These are phyloP conservation scores for Crotalus tigris DNA, from an alignment of 2,113 vertebrate genomes.

Conservation along the genomic window DNA sequence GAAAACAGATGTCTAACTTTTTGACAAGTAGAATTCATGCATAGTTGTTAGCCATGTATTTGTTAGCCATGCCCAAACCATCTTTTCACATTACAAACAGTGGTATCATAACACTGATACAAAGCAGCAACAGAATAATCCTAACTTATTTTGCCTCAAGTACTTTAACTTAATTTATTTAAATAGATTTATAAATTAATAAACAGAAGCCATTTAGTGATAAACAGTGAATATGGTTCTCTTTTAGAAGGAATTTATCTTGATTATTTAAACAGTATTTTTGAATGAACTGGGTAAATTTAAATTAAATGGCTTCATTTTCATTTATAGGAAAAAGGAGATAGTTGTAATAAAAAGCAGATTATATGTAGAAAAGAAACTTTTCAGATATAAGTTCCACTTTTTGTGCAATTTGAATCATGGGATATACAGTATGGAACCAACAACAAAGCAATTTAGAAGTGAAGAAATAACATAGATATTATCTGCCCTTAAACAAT, in stretches of 20 bases:
- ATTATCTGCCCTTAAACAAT: neutral
- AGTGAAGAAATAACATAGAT: neutral
- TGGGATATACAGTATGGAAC: neutral
- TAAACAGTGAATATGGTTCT: neutral
- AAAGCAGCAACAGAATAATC: neutral
- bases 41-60: neutral
- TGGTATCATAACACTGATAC: neutral
- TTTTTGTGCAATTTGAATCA: neutral
- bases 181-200: neutral
- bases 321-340: neutral
- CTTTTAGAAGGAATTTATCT: neutral
- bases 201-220: neutral
- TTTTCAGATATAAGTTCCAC: neutral
- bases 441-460: neutral
- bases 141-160: neutral
- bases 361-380: neutral
- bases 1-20: neutral
- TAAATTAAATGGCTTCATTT: neutral
- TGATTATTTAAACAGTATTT: neutral
- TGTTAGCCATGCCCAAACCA: neutral
- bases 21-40: neutral
- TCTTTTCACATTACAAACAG: neutral
- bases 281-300: neutral
- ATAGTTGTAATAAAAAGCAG: neutral
- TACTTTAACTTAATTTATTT: neutral